Percentiles rank a stretch among this genome's conserved stretches.
Evolutionary conservation across 2,888 invertebrate genomes (phyloP).

Genomic region (Melangyna quadrimaculata): DNA sequence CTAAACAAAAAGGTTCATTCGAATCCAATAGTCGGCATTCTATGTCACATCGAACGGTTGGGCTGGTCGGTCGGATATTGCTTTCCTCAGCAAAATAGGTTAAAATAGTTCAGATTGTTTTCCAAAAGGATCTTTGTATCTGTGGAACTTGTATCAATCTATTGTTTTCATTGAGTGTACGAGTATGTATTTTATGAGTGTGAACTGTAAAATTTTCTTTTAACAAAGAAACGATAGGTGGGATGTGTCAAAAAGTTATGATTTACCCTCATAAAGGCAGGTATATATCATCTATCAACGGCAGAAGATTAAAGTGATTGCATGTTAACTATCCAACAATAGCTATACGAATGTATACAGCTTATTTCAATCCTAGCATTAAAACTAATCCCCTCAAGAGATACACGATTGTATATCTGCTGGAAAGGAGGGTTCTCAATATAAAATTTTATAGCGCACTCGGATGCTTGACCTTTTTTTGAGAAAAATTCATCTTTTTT

Average conservation of each 20-base stretch:
- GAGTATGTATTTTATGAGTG: conserved; percentile 17
- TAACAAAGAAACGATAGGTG: conserved; percentile 1
- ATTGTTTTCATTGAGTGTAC: neutral
- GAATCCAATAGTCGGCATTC: neutral
- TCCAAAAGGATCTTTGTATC: conserved; percentile 28
- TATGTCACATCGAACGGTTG: neutral
- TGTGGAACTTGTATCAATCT: neutral
- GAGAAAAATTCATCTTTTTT: neutral
- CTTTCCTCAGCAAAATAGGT: conserved; percentile 42
- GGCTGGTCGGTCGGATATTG: conserved; percentile 4
- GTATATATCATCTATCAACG: conserved; percentile 25
- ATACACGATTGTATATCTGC: conserved; percentile 52
- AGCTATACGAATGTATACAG: no score
- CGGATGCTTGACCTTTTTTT: conserved; percentile 45
- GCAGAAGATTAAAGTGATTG: conserved; percentile 53
- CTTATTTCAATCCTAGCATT: neutral
- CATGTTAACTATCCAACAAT: conserved; percentile 46
- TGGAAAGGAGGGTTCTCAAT: neutral
- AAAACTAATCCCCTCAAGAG: conserved; percentile 48
- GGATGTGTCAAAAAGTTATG: conserved; percentile 48
- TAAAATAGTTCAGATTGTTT: conserved; percentile 58
- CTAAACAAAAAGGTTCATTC: conserved; percentile 39
- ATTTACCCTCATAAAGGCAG: conserved; percentile 28
- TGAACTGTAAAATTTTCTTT: neutral
- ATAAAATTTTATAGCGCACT: conserved; percentile 12